These are phyloP conservation scores for Antechinus stuartii DNA, from an alignment of 2,113 vertebrate species.

Conservation along the genomic window DNA sequence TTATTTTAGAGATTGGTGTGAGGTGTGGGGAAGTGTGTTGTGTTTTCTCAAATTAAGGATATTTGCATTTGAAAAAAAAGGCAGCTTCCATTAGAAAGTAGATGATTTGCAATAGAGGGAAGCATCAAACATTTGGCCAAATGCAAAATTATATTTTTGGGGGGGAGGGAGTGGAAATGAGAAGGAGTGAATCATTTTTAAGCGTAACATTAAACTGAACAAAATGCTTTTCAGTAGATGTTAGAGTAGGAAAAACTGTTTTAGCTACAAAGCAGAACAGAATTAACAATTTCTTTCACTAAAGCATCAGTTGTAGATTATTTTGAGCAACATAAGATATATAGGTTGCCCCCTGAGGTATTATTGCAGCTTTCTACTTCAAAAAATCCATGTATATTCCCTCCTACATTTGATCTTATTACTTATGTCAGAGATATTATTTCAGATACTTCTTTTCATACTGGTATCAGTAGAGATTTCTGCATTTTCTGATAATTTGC, in stretches of 20 bases:
- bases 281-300: not conserved
- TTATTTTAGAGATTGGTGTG: constrained; percentile 44
- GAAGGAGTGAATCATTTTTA: not conserved
- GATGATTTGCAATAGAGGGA: not conserved
- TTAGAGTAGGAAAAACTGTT: not conserved
- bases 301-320: not conserved
- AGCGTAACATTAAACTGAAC: not conserved
- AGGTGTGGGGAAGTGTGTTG: not conserved
- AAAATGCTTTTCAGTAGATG: not conserved
- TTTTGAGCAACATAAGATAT: not conserved
- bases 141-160: constrained; percentile 3
- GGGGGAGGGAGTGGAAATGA: not conserved
- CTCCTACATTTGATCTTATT: not conserved
- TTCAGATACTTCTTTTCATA: not conserved
- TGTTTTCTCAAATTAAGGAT: constrained; percentile 13
- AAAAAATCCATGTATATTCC: not conserved
- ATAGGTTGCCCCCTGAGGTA: not conserved
- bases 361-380: not conserved
- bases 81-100: not conserved
- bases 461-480: not conserved
- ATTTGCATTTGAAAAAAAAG: constrained; percentile 23
- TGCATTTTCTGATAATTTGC: not conserved
- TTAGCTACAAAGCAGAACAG: not conserved
- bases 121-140: constrained; percentile 31
- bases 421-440: not conserved